phyloP scores from a whole-genome alignment of 2,888 invertebrate species.

The Agapostemon virescens region DNA sequence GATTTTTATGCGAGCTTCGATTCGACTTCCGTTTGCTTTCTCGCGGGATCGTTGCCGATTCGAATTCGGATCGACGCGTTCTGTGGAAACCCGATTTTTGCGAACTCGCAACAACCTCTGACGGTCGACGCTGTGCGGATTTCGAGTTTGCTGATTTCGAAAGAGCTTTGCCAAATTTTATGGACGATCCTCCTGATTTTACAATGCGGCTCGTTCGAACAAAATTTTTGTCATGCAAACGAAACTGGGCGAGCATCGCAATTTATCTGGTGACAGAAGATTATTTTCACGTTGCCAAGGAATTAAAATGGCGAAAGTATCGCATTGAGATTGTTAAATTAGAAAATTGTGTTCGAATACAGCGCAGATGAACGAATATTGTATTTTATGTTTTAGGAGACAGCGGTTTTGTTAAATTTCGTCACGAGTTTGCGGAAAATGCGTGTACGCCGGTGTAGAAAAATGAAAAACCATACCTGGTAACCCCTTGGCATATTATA shows the following conservation, averaged over 20 bases:
- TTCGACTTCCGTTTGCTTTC: neutral
- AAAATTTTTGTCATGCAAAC: no score
- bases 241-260: no score
- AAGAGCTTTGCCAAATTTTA: neutral
- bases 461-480: no score
- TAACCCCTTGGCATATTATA: no score
- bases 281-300: no score
- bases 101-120: no score
- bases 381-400: neutral
- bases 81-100: no score
- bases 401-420: neutral
- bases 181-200: neutral
- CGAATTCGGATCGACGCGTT: slow-evolving; percentile 22
- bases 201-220: neutral
- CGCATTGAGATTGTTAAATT: no score
- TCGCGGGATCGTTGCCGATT: slow-evolving; percentile 11
- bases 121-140: neutral
- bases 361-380: neutral
- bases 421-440: no score
- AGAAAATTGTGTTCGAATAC: neutral
- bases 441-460: neutral
- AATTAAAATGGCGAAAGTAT: no score
- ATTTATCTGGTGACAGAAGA: no score
- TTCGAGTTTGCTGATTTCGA: neutral
- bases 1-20: neutral